These are phyloP conservation scores for Silurus lanzhouensis DNA, from an alignment of 2,797 vertebrate genomes.

Conservation along the genomic window DNA sequence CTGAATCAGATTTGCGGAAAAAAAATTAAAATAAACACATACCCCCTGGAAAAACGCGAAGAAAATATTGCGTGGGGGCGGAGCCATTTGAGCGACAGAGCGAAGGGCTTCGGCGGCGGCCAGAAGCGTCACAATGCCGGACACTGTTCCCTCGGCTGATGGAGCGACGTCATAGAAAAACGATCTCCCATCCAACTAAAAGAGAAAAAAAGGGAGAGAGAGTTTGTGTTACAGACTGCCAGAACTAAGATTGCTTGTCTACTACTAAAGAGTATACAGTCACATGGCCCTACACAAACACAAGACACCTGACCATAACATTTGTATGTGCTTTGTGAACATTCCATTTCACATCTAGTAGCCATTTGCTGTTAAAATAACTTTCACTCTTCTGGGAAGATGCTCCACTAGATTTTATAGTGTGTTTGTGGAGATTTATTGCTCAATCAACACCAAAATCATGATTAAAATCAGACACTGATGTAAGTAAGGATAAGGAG, in stretches of 20 bases:
- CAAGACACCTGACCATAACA: not conserved
- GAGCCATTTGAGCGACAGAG: constrained; percentile 70
- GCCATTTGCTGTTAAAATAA: too few species aligned
- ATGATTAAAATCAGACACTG: too few species aligned
- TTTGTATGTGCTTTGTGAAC: too few species aligned
- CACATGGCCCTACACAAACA: not conserved
- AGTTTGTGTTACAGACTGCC: not conserved
- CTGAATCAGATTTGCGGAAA: not conserved
- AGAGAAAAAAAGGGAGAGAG: not conserved
- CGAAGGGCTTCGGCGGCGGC: constrained; percentile 82
- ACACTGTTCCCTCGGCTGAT: constrained; percentile 81
- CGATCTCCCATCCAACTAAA: constrained; percentile 88
- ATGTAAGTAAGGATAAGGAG: too few species aligned
- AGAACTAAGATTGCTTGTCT: not conserved
- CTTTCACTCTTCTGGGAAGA: too few species aligned
- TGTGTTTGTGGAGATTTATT: too few species aligned
- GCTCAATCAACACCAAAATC: too few species aligned
- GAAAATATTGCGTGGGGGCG: constrained; percentile 76
- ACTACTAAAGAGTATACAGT: not conserved
- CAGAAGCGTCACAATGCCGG: constrained; percentile 85
- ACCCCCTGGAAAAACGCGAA: constrained; percentile 96
- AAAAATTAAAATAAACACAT: constrained; percentile 53
- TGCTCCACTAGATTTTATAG: too few species aligned
- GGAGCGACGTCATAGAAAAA: constrained; percentile 92
- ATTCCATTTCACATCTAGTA: too few species aligned